Percentiles rank a stretch among this genome's conserved stretches.
These are phyloP conservation scores for human (Homo sapiens) DNA, from an alignment of 2,113 vertebrate genomes.

Conservation along the genomic window GRCh38 chr14:97106001-97106500, in stretches of 20 bases:
- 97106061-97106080: not conserved
- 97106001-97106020: accelerated
- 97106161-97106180: not conserved
- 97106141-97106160: not conserved
- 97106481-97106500: accelerated
- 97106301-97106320: too few relatives aligned
- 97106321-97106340: accelerated
- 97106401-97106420: not conserved
- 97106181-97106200: accelerated
- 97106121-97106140: not conserved
- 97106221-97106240: accelerated
- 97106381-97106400: accelerated
- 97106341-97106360: not conserved
- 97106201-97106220: accelerated
- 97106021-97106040: accelerated
- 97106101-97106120: accelerated
- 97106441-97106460: not conserved
- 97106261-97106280: accelerated
- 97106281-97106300: accelerated
- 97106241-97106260: accelerated
- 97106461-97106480: not conserved
- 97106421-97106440: not conserved
- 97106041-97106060: too few relatives aligned
- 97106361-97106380: not conserved
- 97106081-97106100: not conserved